These are phyloP conservation scores for Cricetomys ansorgei DNA, from an alignment of 2,113 vertebrate species.

Conservation along the genomic window DNA sequence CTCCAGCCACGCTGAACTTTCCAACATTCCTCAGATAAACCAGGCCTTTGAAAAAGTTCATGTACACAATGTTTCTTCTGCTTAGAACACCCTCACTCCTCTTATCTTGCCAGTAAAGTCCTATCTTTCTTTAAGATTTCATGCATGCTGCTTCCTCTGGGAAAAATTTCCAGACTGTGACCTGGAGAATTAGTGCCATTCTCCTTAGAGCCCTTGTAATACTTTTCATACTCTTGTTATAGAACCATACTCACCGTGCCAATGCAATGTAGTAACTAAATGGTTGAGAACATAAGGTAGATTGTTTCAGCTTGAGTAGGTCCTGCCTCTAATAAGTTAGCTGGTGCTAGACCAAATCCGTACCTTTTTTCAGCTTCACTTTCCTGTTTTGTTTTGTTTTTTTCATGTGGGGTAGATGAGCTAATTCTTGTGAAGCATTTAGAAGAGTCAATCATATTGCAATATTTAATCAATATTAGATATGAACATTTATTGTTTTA, in stretches of 20 bases:
- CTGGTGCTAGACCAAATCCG: background rate
- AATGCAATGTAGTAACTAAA: background rate
- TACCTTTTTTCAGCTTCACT: background rate
- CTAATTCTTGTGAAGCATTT: constrained; percentile 11
- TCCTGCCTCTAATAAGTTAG: constrained; percentile 17
- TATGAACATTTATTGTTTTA: background rate
- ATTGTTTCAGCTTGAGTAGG: background rate
- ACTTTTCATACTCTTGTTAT: background rate
- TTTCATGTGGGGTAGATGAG: background rate
- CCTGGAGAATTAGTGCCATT: constrained; percentile 29
- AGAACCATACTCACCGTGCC: background rate
- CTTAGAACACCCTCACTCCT: background rate
- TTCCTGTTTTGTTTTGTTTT: background rate
- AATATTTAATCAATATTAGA: constrained; percentile 24
- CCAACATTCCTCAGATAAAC: constrained; percentile 63
- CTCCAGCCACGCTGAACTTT: constrained; percentile 48
- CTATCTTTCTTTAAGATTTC: constrained; percentile 44
- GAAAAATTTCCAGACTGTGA: constrained; percentile 12
- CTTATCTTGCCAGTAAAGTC: constrained; percentile 53
- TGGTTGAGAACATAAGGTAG: background rate
- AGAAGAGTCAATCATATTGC: background rate
- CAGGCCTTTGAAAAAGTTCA: constrained; percentile 21
- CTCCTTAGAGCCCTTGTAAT: background rate
- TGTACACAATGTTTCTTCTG: background rate
- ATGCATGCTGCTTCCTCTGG: constrained; percentile 2